Conservation (phyloP, 1,140 invertebrate genomes). For the Drosophila sturtevanti region DNA sequence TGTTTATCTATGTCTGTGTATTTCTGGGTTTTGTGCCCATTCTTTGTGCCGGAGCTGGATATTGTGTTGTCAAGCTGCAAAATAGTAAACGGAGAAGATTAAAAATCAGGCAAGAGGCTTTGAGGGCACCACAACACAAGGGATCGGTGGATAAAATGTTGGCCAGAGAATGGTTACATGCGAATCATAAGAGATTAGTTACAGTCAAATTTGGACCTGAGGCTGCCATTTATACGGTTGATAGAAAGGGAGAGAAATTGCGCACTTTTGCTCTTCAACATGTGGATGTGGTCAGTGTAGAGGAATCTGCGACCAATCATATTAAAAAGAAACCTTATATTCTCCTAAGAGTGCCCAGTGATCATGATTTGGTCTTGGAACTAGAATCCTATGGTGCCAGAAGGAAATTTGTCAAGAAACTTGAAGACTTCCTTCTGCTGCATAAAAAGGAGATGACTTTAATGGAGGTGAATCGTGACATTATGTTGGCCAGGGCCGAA, state of each 20-base stretch:
- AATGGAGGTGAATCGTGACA: slow-evolving; percentile 86
- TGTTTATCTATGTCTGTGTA: slow-evolving; percentile 97
- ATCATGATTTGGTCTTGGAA: slow-evolving; percentile 98
- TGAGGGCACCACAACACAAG: slow-evolving; percentile 85
- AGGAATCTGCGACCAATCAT: slow-evolving; percentile 91
- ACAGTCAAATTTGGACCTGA: slow-evolving; percentile 95
- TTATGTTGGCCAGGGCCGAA: slow-evolving; percentile 96
- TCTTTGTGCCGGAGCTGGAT: slow-evolving; percentile 94
- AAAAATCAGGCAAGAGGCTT: slow-evolving; percentile 92
- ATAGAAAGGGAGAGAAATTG: slow-evolving; percentile 94
- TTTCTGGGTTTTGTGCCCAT: slow-evolving; percentile 96
- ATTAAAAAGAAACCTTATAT: slow-evolving; percentile 92
- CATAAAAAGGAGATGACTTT: slow-evolving; percentile 89
- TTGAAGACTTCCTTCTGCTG: slow-evolving; percentile 92
- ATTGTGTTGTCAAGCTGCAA: slow-evolving; percentile 95
- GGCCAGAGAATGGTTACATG: slow-evolving; percentile 97
- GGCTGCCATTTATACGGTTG: slow-evolving; percentile 91
- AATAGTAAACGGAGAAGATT: slow-evolving; percentile 91
- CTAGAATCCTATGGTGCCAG: slow-evolving; percentile 92
- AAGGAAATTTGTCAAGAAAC: slow-evolving; percentile 94
- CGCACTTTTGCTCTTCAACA: slow-evolving; percentile 90
- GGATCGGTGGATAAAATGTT: slow-evolving; percentile 95
- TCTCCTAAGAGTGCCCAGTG: slow-evolving; percentile 92
- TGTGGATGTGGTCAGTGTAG: slow-evolving; percentile 90
- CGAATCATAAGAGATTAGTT: slow-evolving; percentile 94